Evolutionary conservation across 2,888 invertebrate species (phyloP), one percentile per base, ranked within the genome.

Genomic region (Oscheius sp.): DNA sequence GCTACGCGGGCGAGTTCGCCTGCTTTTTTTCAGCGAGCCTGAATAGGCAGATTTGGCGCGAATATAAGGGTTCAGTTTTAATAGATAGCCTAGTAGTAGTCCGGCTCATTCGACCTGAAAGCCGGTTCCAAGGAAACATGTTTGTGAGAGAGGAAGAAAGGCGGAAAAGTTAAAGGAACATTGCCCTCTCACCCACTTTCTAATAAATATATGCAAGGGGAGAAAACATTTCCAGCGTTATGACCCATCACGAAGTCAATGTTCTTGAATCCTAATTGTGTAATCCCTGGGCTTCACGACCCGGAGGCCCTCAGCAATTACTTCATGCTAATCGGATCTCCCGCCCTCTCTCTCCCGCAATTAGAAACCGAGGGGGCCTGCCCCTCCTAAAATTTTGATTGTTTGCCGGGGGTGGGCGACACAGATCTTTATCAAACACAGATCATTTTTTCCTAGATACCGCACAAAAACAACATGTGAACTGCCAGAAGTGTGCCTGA

Each of bases 241-340:
- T 57, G 33, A 57, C 29, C 9, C 29, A 29, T 57, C 33, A 32
- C 9, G 57, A 32, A 32, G 57, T 57, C 29, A 57, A 11, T 53
- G 53, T 29, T 21, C 53, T 21, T 21, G n/a, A 53, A 21, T 13
- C 11, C 53, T 57, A 29, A 21, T 57, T 57, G 57, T 42, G 42
- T 57, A 57, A 57, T 57, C 57, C 57, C 57, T 32, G 2, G 32
- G 42, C 42, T 53, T 21, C 9, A 33, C n/a, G 60, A 21, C 58
- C 58, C 33, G 58, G 33, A 32, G 60, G n/a, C n/a, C 53, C n/a
- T 29, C 53, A 33, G 57, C 60, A 60, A 60, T 60, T 60, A 60
- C 60, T 60, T 37, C 60, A 60, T 60, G 60, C 60, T 60, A 60
- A 60, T 60, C 60, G 60, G 60, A 53, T 53, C 53, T 42, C 42